Base-by-base conservation (phyloP, 1,140 invertebrate genomes). In the Drosophila rhopaloa region DNA sequence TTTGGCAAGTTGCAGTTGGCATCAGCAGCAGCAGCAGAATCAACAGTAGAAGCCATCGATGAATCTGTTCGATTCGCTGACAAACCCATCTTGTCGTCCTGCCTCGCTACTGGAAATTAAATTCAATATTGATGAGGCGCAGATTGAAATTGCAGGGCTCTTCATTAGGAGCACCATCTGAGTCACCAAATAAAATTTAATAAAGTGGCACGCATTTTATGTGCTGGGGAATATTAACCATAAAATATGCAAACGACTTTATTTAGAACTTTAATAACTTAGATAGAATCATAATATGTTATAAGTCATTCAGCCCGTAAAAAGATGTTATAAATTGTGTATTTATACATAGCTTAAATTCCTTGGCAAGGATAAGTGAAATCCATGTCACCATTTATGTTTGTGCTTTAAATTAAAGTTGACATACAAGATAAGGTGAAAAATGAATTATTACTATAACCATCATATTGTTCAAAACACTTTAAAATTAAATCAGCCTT, bases 1-100 rank as follows among this genome's bases (percentile, higher is more conserved):
- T 89, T 89, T 81, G 51, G 60, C 58, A 68, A 78, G 70, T 40
- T 57, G 40, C 55, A 38, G 35, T 53, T 35, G 43, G 19, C 48
- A 48, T 43, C 41, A 32, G 48, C 56, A 51, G 46, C 10, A 40
- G 40, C n/a, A n/a, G 24, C 46, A 24, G 29, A 40, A 43, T 66
- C 44, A 14, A 27, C 46, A 29, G 37, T 53, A 10, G 63, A 27
- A 58, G 65, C 44, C 53, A 70, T 47, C 44, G 67, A 71, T 71
- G 67, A 48, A 70, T 40, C 63, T 57, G 65, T 70, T 71, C 9
- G 8, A 68, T n/a, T 53, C 19, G 38, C 38, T 53, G 60, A 53
- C 46, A 68, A 66, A 29, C 13, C 10, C 27, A 50, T 19, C 38
- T 37, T 67, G 48, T 53, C 61, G 27, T 68, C 48, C 61, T 70